These are phyloP conservation scores for Carcina quercana DNA, from an alignment of 2,888 invertebrate species.

Conservation along the genomic window DNA sequence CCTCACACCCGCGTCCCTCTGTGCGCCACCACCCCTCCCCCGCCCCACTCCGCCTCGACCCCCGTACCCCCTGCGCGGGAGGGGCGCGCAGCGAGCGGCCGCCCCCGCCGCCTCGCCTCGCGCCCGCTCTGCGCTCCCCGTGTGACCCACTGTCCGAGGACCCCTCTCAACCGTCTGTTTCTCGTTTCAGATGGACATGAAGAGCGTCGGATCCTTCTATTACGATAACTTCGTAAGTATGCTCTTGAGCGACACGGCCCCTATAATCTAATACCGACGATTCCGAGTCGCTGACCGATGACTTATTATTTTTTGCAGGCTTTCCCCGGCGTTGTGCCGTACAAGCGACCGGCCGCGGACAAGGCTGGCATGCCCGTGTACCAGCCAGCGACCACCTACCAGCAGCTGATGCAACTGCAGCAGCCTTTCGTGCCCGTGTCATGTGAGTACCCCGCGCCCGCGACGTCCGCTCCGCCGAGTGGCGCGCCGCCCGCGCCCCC, in stretches of 20 bases:
- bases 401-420: conserved; percentile 95
- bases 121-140: conserved; percentile 23
- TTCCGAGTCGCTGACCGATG: not conserved
- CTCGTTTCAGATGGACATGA: conserved; percentile 95
- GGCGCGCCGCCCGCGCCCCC: conserved; percentile 36
- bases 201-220: conserved; percentile 96
- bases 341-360: conserved; percentile 96
- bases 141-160: conserved; percentile 28
- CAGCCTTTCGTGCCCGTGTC: conserved; percentile 99
- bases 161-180: conserved; percentile 61
- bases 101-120: conserved; percentile 31
- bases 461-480: conserved; percentile 77
- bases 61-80: conserved; percentile 36
- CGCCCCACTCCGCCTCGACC: conserved; percentile 34
- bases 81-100: conserved; percentile 28
- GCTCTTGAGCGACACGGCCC: conserved; percentile 8
- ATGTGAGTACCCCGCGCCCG: conserved; percentile 95
- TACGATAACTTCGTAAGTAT: conserved; percentile 97
- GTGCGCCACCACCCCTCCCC: conserved; percentile 41
- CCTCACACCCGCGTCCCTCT: conserved; percentile 33
- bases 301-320: conserved; percentile 74
- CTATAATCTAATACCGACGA: too few species aligned
- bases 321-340: conserved; percentile 96
- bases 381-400: conserved; percentile 94
- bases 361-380: conserved; percentile 97